phyloP scores from a whole-genome alignment of 2,888 invertebrate species.

The Aphodius granarius region DNA sequence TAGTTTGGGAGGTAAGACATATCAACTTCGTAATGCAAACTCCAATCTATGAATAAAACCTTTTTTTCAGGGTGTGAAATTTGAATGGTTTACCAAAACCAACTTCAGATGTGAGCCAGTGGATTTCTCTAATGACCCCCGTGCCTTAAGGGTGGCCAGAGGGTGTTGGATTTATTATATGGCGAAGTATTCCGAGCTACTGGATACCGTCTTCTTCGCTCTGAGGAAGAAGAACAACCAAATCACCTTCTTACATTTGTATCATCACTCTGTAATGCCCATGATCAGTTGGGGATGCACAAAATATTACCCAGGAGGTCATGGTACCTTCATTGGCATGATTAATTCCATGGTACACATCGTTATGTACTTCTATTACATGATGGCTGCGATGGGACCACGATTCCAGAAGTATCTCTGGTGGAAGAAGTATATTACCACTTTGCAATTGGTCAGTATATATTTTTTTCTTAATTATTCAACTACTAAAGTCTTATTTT shows the following conservation, averaged over 20 bases:
- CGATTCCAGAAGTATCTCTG: conserved; percentile 68
- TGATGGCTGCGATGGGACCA: conserved; percentile 75
- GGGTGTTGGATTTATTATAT: conserved; percentile 19
- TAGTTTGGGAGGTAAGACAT: conserved; percentile 71
- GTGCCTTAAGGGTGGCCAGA: conserved; percentile 67
- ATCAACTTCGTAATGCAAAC: neutral
- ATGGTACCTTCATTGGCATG: conserved; percentile 69
- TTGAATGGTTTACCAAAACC: conserved; percentile 80
- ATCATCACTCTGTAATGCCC: conserved; percentile 95
- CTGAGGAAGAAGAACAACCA: conserved; percentile 89
- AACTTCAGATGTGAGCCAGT: conserved; percentile 92
- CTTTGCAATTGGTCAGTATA: conserved; percentile 72
- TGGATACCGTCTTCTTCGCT: conserved; percentile 80
- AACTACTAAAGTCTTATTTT: neutral
- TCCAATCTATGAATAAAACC: neutral
- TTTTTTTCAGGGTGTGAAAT: conserved; percentile 67
- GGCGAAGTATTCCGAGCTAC: conserved; percentile 18
- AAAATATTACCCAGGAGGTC: conserved; percentile 60
- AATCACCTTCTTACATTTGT: conserved; percentile 87
- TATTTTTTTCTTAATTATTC: neutral
- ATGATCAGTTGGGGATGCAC: conserved; percentile 88
- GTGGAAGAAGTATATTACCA: conserved; percentile 86
- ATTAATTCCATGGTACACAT: conserved; percentile 78
- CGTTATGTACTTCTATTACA: conserved; percentile 82
- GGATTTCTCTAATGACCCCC: conserved; percentile 74